phyloP scores from a whole-genome alignment of 2,888 invertebrate species.

The Cryptocephalus primarius region DNA sequence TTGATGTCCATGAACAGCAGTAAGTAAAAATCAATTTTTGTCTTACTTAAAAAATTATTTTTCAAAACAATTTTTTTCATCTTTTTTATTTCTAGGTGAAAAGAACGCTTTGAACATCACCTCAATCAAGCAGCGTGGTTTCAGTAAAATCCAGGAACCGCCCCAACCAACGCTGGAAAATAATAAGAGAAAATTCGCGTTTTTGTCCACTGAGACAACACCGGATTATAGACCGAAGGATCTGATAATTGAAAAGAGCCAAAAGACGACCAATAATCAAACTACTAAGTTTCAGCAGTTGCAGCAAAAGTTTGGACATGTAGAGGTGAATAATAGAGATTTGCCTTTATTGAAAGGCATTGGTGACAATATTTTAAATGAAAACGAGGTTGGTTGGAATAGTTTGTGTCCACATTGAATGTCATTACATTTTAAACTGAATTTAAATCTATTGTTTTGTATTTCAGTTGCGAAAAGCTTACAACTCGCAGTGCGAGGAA shows the following conservation, averaged over 20 bases:
- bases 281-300: conserved; percentile 72
- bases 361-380: conserved; percentile 48
- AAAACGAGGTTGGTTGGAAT: conserved; percentile 41
- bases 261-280: conserved; percentile 66
- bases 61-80: background rate
- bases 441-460: conserved; percentile 2
- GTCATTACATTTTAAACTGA: background rate
- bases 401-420: background rate
- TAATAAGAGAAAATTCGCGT: conserved; percentile 77
- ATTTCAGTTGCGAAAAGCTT: conserved; percentile 60
- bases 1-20: conserved; percentile 73
- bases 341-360: conserved; percentile 45
- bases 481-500: conserved; percentile 69
- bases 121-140: conserved; percentile 17
- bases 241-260: conserved; percentile 53
- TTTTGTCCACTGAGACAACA: conserved; percentile 73
- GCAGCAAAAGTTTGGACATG: conserved; percentile 63
- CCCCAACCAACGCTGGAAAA: conserved; percentile 52
- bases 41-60: background rate
- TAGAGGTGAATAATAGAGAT: conserved; percentile 33
- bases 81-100: conserved; percentile 44
- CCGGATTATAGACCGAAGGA: conserved; percentile 76
- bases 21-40: conserved; percentile 21
- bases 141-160: conserved; percentile 31
- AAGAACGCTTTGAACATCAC: conserved; percentile 38